Percentiles rank a stretch among this genome's conserved stretches.
phyloP scores from a whole-genome alignment of 2,888 invertebrate genomes.

The Aphrophora alni region DNA sequence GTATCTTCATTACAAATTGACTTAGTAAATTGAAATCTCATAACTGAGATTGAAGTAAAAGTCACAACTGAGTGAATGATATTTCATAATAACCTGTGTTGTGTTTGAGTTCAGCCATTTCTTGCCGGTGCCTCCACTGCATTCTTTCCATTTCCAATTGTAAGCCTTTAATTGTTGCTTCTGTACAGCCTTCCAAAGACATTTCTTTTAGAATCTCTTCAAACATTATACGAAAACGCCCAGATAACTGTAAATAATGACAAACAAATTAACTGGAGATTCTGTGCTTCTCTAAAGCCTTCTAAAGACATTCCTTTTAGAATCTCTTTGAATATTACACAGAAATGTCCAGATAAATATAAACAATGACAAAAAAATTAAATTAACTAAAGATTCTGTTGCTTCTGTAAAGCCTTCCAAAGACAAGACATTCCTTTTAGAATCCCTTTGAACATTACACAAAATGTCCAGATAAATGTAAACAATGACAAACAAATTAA shows the following conservation, averaged over 20 bases:
- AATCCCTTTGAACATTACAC: slow-evolving; percentile 71
- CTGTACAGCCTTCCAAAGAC: slow-evolving; percentile 62
- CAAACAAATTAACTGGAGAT: too few species aligned
- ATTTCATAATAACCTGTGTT: slow-evolving; percentile 64
- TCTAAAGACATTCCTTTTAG: slow-evolving; percentile 67
- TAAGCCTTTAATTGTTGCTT: slow-evolving; percentile 67
- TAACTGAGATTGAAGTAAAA: too few species aligned
- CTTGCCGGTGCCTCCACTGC: slow-evolving; percentile 75
- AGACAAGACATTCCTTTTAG: slow-evolving; percentile 68
- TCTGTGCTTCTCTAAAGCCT: slow-evolving; percentile 63
- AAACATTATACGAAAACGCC: slow-evolving; percentile 65
- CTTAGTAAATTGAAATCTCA: too few species aligned
- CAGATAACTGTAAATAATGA: not conserved
- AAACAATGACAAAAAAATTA: not conserved
- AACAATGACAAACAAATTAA: not conserved
- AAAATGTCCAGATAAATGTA: slow-evolving; percentile 55
- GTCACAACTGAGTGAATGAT: too few species aligned
- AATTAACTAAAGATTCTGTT: too few species aligned
- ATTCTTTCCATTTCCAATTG: slow-evolving; percentile 73
- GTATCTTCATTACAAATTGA: too few species aligned
- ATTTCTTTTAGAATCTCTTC: slow-evolving; percentile 71
- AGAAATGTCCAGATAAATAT: slow-evolving; percentile 56
- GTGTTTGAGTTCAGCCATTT: slow-evolving; percentile 75
- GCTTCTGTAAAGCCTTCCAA: slow-evolving; percentile 64
- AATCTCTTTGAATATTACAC: slow-evolving; percentile 71